Evolutionary conservation across 2,113 vertebrate genomes (phyloP).

Genomic region (Peromyscus californicus): DNA sequence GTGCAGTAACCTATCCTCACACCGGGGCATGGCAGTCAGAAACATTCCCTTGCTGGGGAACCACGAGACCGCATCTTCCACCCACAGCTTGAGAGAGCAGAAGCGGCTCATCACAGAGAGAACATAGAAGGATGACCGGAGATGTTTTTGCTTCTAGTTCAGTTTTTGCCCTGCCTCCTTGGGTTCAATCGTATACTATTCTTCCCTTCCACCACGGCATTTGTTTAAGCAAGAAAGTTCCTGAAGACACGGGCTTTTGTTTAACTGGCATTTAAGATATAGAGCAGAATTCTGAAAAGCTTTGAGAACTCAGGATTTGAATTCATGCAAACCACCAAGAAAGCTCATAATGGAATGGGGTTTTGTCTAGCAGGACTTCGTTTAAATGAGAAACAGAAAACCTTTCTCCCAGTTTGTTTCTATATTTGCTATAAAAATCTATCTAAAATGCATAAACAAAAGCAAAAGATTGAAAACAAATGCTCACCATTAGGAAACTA

Average conservation of each 20-base stretch:
- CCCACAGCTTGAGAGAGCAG: background rate
- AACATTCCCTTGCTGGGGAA: background rate
- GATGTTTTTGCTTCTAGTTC: background rate
- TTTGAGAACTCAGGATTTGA: constrained; percentile 13
- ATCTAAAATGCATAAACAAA: constrained; percentile 20
- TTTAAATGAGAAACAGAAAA: constrained; percentile 16
- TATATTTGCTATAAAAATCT: background rate
- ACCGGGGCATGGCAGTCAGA: too few relatives aligned
- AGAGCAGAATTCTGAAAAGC: background rate
- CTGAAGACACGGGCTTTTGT: background rate
- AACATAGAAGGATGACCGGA: background rate
- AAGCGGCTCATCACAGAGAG: background rate
- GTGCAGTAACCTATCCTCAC: background rate
- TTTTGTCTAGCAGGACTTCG: background rate
- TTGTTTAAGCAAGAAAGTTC: background rate
- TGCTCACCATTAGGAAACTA: background rate
- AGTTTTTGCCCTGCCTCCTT: background rate
- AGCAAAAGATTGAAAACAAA: constrained; percentile 40
- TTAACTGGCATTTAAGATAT: background rate
- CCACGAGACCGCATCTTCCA: background rate
- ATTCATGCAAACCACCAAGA: background rate
- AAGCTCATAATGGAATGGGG: background rate
- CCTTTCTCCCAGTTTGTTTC: background rate
- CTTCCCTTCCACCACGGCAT: background rate
- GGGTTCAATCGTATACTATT: background rate